Evolutionary conservation across 2,113 vertebrate species (phyloP).

Genomic region (Mesocricetus auratus): DNA sequence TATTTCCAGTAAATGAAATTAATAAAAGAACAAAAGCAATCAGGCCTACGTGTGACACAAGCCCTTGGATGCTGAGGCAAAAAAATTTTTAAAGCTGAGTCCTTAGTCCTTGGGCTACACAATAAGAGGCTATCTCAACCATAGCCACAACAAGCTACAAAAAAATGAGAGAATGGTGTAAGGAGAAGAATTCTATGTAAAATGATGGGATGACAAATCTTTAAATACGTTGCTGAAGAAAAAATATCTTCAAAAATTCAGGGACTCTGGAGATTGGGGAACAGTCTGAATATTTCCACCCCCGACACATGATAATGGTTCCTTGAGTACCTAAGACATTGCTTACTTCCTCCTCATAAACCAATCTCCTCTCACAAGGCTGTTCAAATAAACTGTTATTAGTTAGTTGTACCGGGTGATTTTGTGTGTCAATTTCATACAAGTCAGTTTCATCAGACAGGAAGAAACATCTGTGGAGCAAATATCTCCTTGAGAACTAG

Average conservation of each 20-base stretch:
- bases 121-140: not conserved
- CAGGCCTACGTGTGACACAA: not conserved
- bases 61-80: not conserved
- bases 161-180: not conserved
- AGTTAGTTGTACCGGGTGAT: not conserved
- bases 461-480: too few species aligned
- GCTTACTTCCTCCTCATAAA: not conserved
- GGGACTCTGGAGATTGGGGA: too few species aligned
- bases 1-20: not conserved
- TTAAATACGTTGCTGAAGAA: not conserved
- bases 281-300: not conserved
- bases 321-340: not conserved
- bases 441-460: too few species aligned
- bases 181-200: not conserved
- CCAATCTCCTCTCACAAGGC: not conserved
- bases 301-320: not conserved
- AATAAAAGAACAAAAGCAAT: not conserved
- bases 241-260: not conserved
- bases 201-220: not conserved
- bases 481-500: too few species aligned
- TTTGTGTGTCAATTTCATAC: too few species aligned
- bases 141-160: not conserved
- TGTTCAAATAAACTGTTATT: not conserved
- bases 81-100: not conserved
- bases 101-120: rapidly evolving